Conservation (phyloP, 2,797 vertebrate species). For the Cyprinodon diabolis region DNA sequence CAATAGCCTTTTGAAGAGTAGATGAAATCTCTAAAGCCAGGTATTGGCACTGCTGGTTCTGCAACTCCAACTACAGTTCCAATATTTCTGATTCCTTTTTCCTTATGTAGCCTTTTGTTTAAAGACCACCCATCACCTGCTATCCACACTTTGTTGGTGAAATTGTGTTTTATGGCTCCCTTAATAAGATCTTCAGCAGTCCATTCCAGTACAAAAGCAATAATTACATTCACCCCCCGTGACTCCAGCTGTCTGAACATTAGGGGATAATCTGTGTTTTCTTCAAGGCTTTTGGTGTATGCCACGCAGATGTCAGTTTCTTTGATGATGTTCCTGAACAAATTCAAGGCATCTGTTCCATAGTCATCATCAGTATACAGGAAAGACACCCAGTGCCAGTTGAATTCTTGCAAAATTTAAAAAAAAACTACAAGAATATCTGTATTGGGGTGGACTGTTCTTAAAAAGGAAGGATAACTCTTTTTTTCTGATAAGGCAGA, state of each 20-base stretch:
- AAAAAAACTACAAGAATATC: too few species aligned
- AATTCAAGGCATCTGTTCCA: constrained; percentile 11
- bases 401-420: too few species aligned
- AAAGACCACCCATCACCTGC: constrained; percentile 83
- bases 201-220: constrained; percentile 72
- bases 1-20: constrained; percentile 10
- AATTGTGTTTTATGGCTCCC: constrained; percentile 72
- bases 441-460: too few species aligned
- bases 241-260: constrained; percentile 66
- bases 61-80: constrained; percentile 83
- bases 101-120: constrained; percentile 55
- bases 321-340: constrained; percentile 53
- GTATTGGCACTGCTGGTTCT: constrained; percentile 52
- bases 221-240: constrained; percentile 62
- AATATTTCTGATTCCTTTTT: constrained; percentile 71
- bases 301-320: constrained; percentile 76
- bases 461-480: too few species aligned
- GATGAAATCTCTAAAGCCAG: constrained; percentile 76
- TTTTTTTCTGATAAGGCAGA: too few species aligned
- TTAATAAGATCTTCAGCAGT: constrained; percentile 62
- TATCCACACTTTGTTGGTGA: constrained; percentile 86
- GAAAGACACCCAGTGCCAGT: too few species aligned
- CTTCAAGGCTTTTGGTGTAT: constrained; percentile 66
- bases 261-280: constrained; percentile 18
- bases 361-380: too few species aligned